These are phyloP conservation scores for Stomatorhinus ivindoensis DNA, from an alignment of 2,113 vertebrate species.

Conservation along the genomic window DNA sequence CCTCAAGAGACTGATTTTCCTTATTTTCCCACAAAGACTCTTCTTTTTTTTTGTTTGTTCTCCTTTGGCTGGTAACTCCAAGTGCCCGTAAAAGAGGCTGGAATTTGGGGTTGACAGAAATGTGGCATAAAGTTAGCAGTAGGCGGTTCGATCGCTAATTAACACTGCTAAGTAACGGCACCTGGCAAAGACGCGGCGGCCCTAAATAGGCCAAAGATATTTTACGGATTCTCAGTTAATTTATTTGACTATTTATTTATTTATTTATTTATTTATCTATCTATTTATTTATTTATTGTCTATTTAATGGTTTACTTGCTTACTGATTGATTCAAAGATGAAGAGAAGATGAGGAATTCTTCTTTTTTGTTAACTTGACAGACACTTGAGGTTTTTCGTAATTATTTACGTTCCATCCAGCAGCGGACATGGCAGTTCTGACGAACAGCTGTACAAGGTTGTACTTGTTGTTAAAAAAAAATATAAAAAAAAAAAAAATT, in stretches of 20 bases:
- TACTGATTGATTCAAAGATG: conserved; percentile 40
- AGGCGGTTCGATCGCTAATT: background rate
- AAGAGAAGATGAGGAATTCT: background rate
- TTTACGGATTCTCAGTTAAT: conserved; percentile 52
- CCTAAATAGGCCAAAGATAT: conserved; percentile 58
- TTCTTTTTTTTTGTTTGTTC: background rate
- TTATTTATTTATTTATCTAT: conserved; percentile 34
- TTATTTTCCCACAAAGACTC: background rate
- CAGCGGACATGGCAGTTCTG: conserved; percentile 48
- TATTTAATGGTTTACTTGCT: conserved; percentile 69
- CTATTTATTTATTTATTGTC: conserved; percentile 22
- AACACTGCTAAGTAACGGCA: conserved; percentile 2
- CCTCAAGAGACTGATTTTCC: conserved; percentile 21
- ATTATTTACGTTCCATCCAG: conserved; percentile 50
- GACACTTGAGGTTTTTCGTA: conserved; percentile 62
- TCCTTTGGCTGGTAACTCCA: background rate
- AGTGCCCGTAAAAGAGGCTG: background rate
- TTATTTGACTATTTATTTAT: conserved; percentile 40
- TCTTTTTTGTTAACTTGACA: conserved; percentile 44
- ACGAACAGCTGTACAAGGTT: conserved; percentile 63
- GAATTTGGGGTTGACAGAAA: background rate
- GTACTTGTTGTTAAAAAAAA: conserved; percentile 59
- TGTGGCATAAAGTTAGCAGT: background rate
- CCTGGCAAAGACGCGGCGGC: conserved; percentile 37
- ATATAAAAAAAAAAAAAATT: conserved; percentile 43